Evolutionary conservation across 2,113 vertebrate species (phyloP).

Genomic region (Phalacrocorax pelagicus): DNA sequence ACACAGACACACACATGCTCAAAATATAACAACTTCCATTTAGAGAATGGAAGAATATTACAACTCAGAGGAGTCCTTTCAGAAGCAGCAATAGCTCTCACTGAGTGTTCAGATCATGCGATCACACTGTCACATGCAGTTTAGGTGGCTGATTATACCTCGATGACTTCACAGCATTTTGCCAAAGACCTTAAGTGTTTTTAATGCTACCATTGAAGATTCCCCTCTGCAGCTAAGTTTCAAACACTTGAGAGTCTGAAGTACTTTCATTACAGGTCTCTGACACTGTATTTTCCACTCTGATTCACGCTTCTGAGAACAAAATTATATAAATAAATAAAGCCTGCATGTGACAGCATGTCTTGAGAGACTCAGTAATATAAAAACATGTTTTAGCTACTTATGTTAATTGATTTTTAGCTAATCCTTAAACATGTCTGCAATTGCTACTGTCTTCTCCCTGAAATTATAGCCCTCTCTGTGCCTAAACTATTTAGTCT

Average conservation of each 20-base stretch:
- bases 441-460: neutral
- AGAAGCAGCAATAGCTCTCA: neutral
- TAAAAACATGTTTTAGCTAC: slow-evolving; percentile 5
- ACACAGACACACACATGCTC: neutral
- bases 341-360: neutral
- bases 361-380: neutral
- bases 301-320: neutral
- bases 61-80: neutral
- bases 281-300: neutral
- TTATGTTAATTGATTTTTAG: neutral
- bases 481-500: neutral
- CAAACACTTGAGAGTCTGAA: neutral
- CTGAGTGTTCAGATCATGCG: neutral
- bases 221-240: neutral
- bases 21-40: neutral
- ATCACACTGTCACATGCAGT: neutral
- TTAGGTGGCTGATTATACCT: neutral
- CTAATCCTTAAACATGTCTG: neutral
- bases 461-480: slow-evolving; percentile 4
- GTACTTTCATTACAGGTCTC: neutral
- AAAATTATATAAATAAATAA: neutral
- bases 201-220: neutral
- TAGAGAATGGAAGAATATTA: neutral
- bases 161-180: neutral
- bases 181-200: neutral